Evolutionary conservation across 2,888 invertebrate species (phyloP), one percentile per base, ranked within the genome.

Genomic region (Rhamphomyia laevipes): DNA sequence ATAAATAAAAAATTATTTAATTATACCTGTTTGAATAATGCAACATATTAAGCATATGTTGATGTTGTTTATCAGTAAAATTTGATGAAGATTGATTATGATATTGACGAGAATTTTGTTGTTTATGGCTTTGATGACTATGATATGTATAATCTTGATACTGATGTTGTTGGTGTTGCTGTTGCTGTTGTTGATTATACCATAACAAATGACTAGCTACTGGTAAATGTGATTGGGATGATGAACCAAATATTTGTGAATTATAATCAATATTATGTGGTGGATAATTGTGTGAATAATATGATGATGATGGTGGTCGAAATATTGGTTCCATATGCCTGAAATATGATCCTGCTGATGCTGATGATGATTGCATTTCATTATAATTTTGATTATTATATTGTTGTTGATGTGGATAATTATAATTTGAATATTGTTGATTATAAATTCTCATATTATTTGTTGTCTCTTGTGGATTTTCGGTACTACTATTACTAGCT

Each of bases 21-120:
- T n/a, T 7, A 42, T 58, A 68, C 68, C 68, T 68, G 60, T 64
- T 68, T 17, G 70, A 66, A 44, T 67, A 59, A 51, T 69, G 68
- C 47, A 67, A 58, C 62, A 67, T 64, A 55, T 67, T 68, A 58
- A 65, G 59, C 65, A 66, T 63, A 43, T 62, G 63, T 45, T 68
- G 66, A 48, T 63, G 59, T 18, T 62, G 58, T 48, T 61, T 53
- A 0, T 50, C 51, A 48, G 9, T 27, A 27, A 27, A 27, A 27
- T 27, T 27, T 9, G 23, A 27, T 27, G 23, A 6, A 27, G 23
- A 27, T 27, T 27, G 23, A 27, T 21, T 21, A 21, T 27, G 23
- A 27, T 27, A 27, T 47, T 55, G 51, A 16, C 51, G 54, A 11
- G 49, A 46, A 40, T 55, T 57, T n/a, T 54, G 54, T 46, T 59